A percentile compares a stretch with the other conserved stretches of the same genome.
Conservation (phyloP, 2,113 vertebrate species). For the Rhabdomys dilectus region DNA sequence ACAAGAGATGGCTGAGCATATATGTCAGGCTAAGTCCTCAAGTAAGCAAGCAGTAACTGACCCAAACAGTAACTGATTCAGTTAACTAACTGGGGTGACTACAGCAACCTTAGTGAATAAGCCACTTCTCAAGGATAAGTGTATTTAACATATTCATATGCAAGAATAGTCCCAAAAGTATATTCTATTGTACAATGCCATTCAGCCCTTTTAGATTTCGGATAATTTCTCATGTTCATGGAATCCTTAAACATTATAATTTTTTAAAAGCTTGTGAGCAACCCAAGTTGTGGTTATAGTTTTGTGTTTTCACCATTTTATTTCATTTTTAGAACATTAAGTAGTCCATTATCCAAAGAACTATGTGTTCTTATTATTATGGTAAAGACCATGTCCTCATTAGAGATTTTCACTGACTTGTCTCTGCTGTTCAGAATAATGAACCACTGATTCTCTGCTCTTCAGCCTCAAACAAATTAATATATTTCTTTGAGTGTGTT, state of each 20-base stretch:
- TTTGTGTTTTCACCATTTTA: constrained; percentile 37
- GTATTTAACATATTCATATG: background rate
- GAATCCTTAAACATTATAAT: background rate
- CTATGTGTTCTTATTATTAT: background rate
- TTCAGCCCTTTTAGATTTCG: background rate
- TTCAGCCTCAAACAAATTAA: constrained; percentile 49
- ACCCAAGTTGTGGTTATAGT: background rate
- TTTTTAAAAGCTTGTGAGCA: background rate
- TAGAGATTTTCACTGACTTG: constrained; percentile 37
- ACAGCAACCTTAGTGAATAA: background rate
- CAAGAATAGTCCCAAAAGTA: background rate
- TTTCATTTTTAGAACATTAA: constrained; percentile 6
- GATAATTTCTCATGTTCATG: constrained; percentile 10
- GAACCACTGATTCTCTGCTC: constrained; percentile 32
- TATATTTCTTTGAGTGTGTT: constrained; percentile 64
- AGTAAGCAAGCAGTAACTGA: background rate
- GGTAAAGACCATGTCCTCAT: constrained; percentile 12
- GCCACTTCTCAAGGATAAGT: constrained; percentile 1
- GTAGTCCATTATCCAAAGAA: background rate
- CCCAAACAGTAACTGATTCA: background rate
- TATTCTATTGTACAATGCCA: background rate
- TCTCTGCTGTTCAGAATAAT: constrained; percentile 30
- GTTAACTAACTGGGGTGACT: background rate
- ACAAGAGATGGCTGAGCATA: background rate
- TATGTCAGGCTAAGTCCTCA: background rate